Evolutionary conservation across 2,888 invertebrate species (phyloP), one percentile per base, ranked within the genome.

Genomic region (Torymus tubicola): DNA sequence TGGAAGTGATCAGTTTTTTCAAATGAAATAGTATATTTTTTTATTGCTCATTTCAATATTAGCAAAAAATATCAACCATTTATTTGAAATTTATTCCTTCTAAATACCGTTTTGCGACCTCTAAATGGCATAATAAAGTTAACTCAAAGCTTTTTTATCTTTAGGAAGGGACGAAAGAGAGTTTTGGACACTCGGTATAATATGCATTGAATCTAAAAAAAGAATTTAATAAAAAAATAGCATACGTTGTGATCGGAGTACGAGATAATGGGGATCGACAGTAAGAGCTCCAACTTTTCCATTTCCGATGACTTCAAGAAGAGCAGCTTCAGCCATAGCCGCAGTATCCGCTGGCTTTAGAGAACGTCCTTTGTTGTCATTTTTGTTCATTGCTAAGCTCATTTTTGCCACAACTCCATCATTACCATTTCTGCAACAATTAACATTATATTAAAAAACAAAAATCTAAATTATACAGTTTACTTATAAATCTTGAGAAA

Each of bases 231-330:
- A 58, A 31, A n/a, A n/a, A 50, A 61, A 18, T 42, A 18, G 78
- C 94, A 93, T 90, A 96, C 96, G 92, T 88, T 94, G 93, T 1
- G 96, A 93, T 86, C 94, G 93, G 85, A 96, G 94, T 73, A 95
- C 93, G 80, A 97, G 91, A 89, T 95, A 97, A 81, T 94, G 94
- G 0, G 97, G 96, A 90, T 98, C 97, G 0, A 97, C 94, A 31
- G 94, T 94, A 1, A 97, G 90, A 52, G 95, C 94, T 0, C 97
- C 97, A 10, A 97, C 94, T 86, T 92, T 93, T 5, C 97, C 97
- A 0, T 92, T 93, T 2, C 93, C 92, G 0, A 98, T 92, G 12
- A 95, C 95, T 61, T 96, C 95, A 81, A 93, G 91, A 1, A 97
- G 91, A 0, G 94, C 93, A 42, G 93, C 91, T 87, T 94, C 93